Conservation (phyloP, 2,888 invertebrate genomes). For the Chironomus riparius region DNA sequence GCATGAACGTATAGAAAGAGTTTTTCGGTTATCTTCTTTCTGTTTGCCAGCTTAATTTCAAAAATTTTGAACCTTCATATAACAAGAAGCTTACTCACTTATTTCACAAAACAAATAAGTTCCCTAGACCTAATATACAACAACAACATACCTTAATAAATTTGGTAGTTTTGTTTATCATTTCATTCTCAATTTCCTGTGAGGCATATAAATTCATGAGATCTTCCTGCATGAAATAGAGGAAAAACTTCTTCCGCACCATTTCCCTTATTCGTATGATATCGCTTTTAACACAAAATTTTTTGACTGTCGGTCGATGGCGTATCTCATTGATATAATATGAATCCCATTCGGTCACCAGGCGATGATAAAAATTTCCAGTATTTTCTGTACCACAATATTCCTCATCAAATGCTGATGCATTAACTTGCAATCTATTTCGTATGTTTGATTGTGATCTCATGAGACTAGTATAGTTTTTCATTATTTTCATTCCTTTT, state of each 20-base stretch:
- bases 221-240: slow-evolving; percentile 28
- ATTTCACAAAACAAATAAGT: too few relatives aligned
- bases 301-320: slow-evolving; percentile 21
- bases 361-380: slow-evolving; percentile 28
- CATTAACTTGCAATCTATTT: slow-evolving; percentile 28
- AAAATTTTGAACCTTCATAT: too few relatives aligned
- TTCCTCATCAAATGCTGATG: slow-evolving; percentile 27
- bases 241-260: slow-evolving; percentile 21
- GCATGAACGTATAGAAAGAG: too few relatives aligned
- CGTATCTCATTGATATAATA: slow-evolving; percentile 28
- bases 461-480: slow-evolving; percentile 28
- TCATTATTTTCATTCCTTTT: slow-evolving; percentile 16
- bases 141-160: slow-evolving; percentile 19
- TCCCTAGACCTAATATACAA: neutral
- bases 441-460: slow-evolving; percentile 23
- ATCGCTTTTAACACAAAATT: slow-evolving; percentile 28
- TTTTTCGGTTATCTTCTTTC: too few relatives aligned
- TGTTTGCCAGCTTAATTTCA: too few relatives aligned
- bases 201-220: slow-evolving; percentile 24
- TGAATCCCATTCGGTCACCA: slow-evolving; percentile 28
- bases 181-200: slow-evolving; percentile 26
- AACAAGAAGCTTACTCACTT: too few relatives aligned
- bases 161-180: slow-evolving; percentile 26
- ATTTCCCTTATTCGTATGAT: slow-evolving; percentile 17
- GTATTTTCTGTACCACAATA: slow-evolving; percentile 5